Evolutionary conservation across 2,888 invertebrate species (phyloP).

Genomic region (Tetropium fuscum): DNA sequence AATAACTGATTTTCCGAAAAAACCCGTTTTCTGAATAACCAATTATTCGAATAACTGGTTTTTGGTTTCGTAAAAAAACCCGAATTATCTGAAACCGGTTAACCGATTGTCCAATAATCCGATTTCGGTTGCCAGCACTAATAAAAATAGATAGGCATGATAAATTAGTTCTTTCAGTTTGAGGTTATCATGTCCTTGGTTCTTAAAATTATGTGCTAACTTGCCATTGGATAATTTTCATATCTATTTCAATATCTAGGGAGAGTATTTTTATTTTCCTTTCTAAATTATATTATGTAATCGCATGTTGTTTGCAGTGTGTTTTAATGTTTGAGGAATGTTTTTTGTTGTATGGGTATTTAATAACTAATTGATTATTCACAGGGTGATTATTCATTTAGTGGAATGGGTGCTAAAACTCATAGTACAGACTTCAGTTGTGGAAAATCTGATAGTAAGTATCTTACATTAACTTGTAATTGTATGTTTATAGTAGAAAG

Average conservation of each 20-base stretch:
- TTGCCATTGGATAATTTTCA: too few species aligned
- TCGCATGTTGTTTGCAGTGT: conserved; percentile 38
- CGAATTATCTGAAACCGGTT: too few species aligned
- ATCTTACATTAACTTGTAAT: conserved; percentile 41
- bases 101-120: too few species aligned
- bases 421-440: conserved; percentile 97
- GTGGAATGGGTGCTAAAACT: conserved; percentile 93
- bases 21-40: too few species aligned
- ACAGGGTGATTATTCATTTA: conserved; percentile 92
- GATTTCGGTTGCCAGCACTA: background rate
- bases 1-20: too few species aligned
- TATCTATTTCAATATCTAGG: too few species aligned
- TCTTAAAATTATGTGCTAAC: too few species aligned
- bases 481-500: conserved; percentile 7
- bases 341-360: conserved; percentile 50
- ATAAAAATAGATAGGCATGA: background rate
- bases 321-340: conserved; percentile 27
- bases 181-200: too few species aligned
- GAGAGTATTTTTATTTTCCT: background rate
- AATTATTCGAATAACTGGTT: too few species aligned
- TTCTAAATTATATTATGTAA: conserved; percentile 3
- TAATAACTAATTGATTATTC: conserved; percentile 57
- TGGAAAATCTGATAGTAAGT: conserved; percentile 96
- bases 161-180: background rate
- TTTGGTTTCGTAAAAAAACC: too few species aligned